Evolutionary conservation across 92 coral and sea anemone genomes (phyloP), one percentile per base, ranked within the genome.

Genomic region (Umimayanthus kanabou): DNA sequence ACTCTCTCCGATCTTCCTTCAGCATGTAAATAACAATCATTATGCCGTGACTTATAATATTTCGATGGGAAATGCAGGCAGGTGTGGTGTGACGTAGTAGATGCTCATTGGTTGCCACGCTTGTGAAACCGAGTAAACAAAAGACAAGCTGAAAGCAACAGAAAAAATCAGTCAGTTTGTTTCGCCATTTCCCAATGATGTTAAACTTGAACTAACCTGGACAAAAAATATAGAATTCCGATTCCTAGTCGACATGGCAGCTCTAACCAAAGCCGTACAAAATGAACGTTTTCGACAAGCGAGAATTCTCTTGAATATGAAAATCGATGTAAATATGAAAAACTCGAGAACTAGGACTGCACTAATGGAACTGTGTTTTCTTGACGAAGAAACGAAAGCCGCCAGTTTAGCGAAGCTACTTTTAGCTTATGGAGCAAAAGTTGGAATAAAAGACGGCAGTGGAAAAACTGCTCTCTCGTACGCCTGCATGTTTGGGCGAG

Each of bases 311-410:
- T 88, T 95, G 79, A 91, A 95, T 42, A 91, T 92, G 88, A 95
- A 94, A 26, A 78, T 90, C 76, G 92, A 94, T 79, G 93, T 95
- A 39, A 95, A 95, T 70, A 80, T 76, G 65, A 89, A 91, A 80
- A 93, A 94, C 61, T 80, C 91, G 29, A 89, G 73, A 3, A 84
- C 83, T 58, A 81, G 87, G 71, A 95, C 97, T 39, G 93, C 98
- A 5, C 79, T 95, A 45, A 92, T 95, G 88, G 95, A 95, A 85
- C 72, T 94, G 84, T 94, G 95, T 77, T 92, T 94, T 85, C 91
- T 94, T 73, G 97, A 95, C 45, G 93, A 89, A 57, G 98, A 95
- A 77, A 39, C 89, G 0, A 92, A 92, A 88, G 97, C 97, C n/a
- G 95, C 96, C 18, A 93, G 89, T 57, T 92, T 91, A 40, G 92